phyloP scores from a whole-genome alignment of 2,888 invertebrate species.

The Acronicta leporina region DNA sequence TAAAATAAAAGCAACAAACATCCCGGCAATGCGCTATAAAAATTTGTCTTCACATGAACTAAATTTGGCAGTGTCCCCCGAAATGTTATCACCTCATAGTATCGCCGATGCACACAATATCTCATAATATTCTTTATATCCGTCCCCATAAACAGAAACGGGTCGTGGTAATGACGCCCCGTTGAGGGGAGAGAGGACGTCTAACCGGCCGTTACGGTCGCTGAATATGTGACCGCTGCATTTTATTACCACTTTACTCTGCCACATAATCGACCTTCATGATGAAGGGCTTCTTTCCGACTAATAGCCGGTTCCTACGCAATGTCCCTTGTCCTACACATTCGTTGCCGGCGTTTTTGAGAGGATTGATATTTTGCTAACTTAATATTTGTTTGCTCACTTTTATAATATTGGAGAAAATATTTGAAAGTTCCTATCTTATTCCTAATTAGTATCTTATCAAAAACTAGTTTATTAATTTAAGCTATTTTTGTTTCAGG shows the following conservation, averaged over 20 bases:
- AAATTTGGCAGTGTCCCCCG: slow-evolving; percentile 74
- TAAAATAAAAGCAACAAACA: slow-evolving; percentile 53
- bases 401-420: slow-evolving; percentile 16
- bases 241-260: slow-evolving; percentile 89
- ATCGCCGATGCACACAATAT: slow-evolving; percentile 84
- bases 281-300: slow-evolving; percentile 84
- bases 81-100: slow-evolving; percentile 86
- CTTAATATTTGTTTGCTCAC: slow-evolving; percentile 17
- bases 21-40: slow-evolving; percentile 65
- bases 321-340: slow-evolving; percentile 51
- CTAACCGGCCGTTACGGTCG: slow-evolving; percentile 86
- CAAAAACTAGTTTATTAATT: slow-evolving; percentile 12
- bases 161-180: slow-evolving; percentile 85
- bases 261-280: slow-evolving; percentile 88
- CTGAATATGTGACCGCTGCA: slow-evolving; percentile 89
- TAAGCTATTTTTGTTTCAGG: slow-evolving; percentile 85
- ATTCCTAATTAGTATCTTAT: too few species aligned
- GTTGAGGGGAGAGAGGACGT: slow-evolving; percentile 81
- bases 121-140: slow-evolving; percentile 88
- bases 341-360: slow-evolving; percentile 32
- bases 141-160: slow-evolving; percentile 87
- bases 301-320: slow-evolving; percentile 79
- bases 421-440: not conserved
- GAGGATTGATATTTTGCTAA: slow-evolving; percentile 45
- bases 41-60: slow-evolving; percentile 74